Conservation (phyloP, 1,140 invertebrate genomes). For the Drosophila burlai region DNA sequence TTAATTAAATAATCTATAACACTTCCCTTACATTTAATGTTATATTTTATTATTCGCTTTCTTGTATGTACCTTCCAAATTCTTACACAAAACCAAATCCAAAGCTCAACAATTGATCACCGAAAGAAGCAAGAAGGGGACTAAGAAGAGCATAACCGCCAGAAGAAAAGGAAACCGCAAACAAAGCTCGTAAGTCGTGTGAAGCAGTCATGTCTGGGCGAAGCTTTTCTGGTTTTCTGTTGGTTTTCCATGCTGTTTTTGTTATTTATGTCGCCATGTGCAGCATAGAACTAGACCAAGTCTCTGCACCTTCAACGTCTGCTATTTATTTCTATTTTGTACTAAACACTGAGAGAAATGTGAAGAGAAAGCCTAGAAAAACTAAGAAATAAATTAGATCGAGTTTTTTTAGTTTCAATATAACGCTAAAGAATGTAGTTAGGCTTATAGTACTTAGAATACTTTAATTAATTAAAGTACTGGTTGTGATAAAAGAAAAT, state of each 20-base stretch:
- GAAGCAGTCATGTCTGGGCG: conserved; percentile 32
- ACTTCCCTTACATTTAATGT: neutral
- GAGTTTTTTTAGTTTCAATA: too few species aligned
- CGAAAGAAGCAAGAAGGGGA: neutral
- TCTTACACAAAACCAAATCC: conserved; percentile 7
- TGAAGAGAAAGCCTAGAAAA: neutral
- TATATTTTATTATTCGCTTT: neutral
- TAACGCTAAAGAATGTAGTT: too few species aligned
- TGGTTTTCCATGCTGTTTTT: conserved; percentile 12
- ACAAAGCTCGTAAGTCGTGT: conserved; percentile 40
- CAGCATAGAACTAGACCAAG: conserved; percentile 15
- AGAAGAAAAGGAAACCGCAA: conserved; percentile 26
- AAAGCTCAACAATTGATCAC: conserved; percentile 17
- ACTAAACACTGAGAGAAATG: neutral
- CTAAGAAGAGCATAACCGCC: conserved; percentile 18
- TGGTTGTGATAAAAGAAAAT: neutral
- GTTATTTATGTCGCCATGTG: conserved; percentile 36
- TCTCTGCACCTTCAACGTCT: conserved; percentile 21
- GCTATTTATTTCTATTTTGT: conserved; percentile 22
- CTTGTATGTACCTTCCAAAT: neutral
- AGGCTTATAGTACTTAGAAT: too few species aligned
- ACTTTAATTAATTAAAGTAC: too few species aligned
- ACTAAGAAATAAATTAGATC: neutral
- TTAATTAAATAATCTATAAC: neutral
- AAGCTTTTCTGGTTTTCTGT: conserved; percentile 31